A percentile compares a stretch with the other conserved stretches of the same genome.
Evolutionary conservation across 2,797 vertebrate genomes (phyloP).

Genomic region (Hydrophis major): DNA sequence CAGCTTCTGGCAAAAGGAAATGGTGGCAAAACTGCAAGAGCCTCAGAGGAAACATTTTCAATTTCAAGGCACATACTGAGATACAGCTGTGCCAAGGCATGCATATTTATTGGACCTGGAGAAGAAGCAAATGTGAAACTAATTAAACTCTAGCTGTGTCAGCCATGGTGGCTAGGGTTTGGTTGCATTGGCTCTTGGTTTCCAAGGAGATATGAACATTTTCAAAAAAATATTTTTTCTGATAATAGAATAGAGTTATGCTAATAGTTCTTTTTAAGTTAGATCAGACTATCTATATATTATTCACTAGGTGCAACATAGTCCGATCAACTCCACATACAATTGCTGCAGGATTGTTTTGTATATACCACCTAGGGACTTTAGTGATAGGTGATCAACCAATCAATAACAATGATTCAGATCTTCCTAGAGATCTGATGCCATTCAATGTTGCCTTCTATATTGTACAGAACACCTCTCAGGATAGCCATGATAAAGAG

Average conservation of each 20-base stretch:
- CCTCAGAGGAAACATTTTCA: slow-evolving; percentile 72
- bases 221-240: slow-evolving; percentile 47
- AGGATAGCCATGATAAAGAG: neutral
- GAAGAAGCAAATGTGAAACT: slow-evolving; percentile 70
- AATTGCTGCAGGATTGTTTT: neutral
- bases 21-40: slow-evolving; percentile 66
- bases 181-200: slow-evolving; percentile 43
- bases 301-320: neutral
- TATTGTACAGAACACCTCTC: neutral
- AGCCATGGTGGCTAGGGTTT: slow-evolving; percentile 56
- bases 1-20: slow-evolving; percentile 67
- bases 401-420: neutral
- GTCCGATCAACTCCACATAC: neutral
- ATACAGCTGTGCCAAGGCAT: slow-evolving; percentile 74
- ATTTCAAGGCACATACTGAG: slow-evolving; percentile 73
- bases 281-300: neutral
- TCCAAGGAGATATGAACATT: slow-evolving; percentile 39
- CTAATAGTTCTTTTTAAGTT: slow-evolving; percentile 24
- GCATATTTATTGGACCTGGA: slow-evolving; percentile 74
- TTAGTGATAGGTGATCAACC: neutral
- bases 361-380: neutral
- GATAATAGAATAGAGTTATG: slow-evolving; percentile 51
- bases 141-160: slow-evolving; percentile 66
- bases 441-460: neutral
- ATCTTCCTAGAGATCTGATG: neutral